phyloP scores from a whole-genome alignment of 2,797 vertebrate species.

The Phoebastria nigripes region DNA sequence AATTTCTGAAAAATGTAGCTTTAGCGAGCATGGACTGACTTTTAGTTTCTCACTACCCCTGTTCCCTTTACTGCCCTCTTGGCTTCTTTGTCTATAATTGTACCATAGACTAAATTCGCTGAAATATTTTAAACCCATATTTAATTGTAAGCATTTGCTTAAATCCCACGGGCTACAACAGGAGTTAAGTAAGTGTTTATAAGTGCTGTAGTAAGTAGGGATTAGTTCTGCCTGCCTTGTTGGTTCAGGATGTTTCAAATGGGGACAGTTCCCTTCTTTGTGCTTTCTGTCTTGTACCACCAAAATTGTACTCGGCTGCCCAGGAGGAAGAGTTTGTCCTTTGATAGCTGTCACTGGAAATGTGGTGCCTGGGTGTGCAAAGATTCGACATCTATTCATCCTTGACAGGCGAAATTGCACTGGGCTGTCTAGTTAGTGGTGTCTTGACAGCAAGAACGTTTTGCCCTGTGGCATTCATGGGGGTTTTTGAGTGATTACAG shows the following conservation, averaged over 20 bases:
- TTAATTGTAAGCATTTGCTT: background rate
- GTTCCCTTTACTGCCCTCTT: background rate
- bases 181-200: background rate
- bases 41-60: background rate
- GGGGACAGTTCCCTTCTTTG: background rate
- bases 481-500: background rate
- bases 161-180: fast-evolving
- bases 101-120: background rate
- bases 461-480: background rate
- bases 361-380: background rate
- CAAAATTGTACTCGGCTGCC: background rate
- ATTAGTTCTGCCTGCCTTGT: background rate
- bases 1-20: background rate
- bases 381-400: background rate
- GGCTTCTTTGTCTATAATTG: background rate
- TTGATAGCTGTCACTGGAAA: background rate
- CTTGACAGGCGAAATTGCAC: background rate
- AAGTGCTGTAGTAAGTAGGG: background rate
- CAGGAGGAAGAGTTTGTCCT: background rate
- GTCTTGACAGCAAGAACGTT: background rate
- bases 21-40: background rate
- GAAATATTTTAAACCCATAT: background rate
- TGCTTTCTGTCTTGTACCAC: background rate
- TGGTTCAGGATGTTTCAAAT: background rate
- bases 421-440: background rate